Base-by-base conservation (phyloP, 2,113 vertebrate genomes). In the Malaclemys terrapin region DNA sequence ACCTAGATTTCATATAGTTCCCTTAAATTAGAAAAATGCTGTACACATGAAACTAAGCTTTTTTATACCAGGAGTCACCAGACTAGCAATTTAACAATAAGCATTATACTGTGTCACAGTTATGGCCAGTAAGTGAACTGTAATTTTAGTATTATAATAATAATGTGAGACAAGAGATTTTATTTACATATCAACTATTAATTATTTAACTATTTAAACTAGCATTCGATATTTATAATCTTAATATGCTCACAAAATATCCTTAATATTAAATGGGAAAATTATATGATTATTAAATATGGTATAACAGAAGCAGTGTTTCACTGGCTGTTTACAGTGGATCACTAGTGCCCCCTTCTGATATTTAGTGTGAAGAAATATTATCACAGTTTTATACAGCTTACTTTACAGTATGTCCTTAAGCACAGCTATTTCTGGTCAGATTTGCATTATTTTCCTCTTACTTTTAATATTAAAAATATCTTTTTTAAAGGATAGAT, bases 311-410 rank as follows among this genome's bases (percentile, higher is more conserved):
- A 98, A 97, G 96, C 95, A 93, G 78, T 27, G 87, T 75, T 83
- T 38, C 4, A 1, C 72, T 90, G 31, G 56, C 17, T 96, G 75
- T 93, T 97, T 98, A 89, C 91, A 98, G 88, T 98, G 96, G 98
- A 98, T 89, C 96, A 42, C 98, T 98, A 98, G 95, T 98, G 98
- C 98, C 98, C 98, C 95, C 98, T 98, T 97, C 97, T 98, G 98
- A 91, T 96, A 52, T 0, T 80, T 97, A 95, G 89, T 80, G 45
- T 85, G 89, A 96, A 95, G 83, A 93, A 95, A 95, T 50, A 50
- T 69, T 85, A 52, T n/a, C 65, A 25, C 76, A 79, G 72, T 96
- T 96, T 89, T 93, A 47, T 86, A 88, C 92, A 86, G 79, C 45
- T 27, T 65, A 25, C 72, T 95, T 93, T 52, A 84, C 10, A 7